phyloP scores from a whole-genome alignment of 2,113 vertebrate genomes.

The Sinocyclocheilus grahami region DNA sequence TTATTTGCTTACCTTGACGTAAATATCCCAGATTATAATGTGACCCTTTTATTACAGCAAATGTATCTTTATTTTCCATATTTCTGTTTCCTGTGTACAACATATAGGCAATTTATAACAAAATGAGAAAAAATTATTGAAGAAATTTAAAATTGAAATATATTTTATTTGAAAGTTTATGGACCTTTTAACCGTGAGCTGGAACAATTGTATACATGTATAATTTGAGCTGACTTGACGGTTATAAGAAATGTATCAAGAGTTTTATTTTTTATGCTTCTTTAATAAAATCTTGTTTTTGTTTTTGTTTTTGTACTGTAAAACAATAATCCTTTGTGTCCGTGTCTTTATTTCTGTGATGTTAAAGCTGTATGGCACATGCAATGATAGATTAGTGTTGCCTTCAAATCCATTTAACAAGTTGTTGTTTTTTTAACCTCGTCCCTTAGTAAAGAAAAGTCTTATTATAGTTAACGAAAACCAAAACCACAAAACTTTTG shows the following conservation, averaged over 20 bases:
- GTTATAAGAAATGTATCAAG: constrained; percentile 97
- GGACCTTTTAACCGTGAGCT: constrained; percentile 92
- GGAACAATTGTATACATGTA: constrained; percentile 92
- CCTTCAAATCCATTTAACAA: neutral
- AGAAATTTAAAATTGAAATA: constrained; percentile 86
- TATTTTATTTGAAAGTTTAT: constrained; percentile 99
- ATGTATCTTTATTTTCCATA: constrained; percentile 78
- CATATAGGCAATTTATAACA: constrained; percentile 98
- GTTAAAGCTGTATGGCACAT: neutral
- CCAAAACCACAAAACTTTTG: too few relatives aligned
- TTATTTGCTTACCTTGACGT: constrained; percentile 76
- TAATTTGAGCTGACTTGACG: constrained; percentile 88
- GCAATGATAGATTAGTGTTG: too few relatives aligned
- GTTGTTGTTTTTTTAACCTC: too few relatives aligned
- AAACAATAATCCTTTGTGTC: constrained; percentile 64
- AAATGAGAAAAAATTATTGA: constrained; percentile 90
- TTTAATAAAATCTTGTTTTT: constrained; percentile 94
- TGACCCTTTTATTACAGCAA: constrained; percentile 88
- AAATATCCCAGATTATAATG: constrained; percentile 83
- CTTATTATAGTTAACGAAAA: neutral
- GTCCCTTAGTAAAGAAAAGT: neutral
- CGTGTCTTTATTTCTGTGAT: constrained; percentile 45
- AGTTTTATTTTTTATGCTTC: constrained; percentile 99
- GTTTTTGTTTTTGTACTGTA: constrained; percentile 81
- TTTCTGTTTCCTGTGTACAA: constrained; percentile 78